phyloP scores from a whole-genome alignment of 1,140 invertebrate genomes.

The Caenorhabditis remanei region DNA sequence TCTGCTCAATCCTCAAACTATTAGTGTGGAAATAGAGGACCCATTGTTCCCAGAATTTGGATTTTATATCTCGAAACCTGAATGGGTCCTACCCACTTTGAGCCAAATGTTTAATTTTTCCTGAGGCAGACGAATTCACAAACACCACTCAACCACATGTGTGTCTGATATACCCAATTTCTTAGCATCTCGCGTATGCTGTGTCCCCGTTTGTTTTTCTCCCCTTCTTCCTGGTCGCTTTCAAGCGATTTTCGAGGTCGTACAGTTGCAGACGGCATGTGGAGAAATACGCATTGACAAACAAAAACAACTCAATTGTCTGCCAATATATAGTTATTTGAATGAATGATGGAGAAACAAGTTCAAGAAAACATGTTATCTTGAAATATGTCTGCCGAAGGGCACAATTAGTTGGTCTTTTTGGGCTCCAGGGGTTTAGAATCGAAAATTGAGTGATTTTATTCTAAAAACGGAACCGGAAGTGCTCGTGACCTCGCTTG shows the following conservation, averaged over 20 bases:
- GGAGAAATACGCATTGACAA: not conserved
- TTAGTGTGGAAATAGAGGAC: too few species aligned
- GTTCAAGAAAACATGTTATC: too few species aligned
- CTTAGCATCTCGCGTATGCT: not conserved
- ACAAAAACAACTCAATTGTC: constrained; percentile 11
- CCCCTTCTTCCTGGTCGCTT: not conserved
- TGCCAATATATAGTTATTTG: not conserved
- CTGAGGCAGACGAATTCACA: too few species aligned
- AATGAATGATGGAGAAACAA: not conserved
- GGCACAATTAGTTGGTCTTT: too few species aligned
- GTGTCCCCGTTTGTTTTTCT: not conserved
- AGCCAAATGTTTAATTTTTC: too few species aligned
- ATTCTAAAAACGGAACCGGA: not conserved
- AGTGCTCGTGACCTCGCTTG: not conserved
- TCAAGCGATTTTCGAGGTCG: constrained; percentile 34
- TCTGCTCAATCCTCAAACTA: too few species aligned
- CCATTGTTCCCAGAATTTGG: too few species aligned
- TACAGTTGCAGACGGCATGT: not conserved
- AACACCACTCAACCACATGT: not conserved
- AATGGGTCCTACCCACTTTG: too few species aligned
- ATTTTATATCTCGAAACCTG: too few species aligned
- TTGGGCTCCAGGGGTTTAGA: not conserved
- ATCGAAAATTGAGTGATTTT: not conserved
- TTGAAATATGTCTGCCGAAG: too few species aligned
- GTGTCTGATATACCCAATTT: constrained; percentile 18